Evolutionary conservation across 2,797 vertebrate genomes (phyloP).

Genomic region (Sebastolobus alascanus): DNA sequence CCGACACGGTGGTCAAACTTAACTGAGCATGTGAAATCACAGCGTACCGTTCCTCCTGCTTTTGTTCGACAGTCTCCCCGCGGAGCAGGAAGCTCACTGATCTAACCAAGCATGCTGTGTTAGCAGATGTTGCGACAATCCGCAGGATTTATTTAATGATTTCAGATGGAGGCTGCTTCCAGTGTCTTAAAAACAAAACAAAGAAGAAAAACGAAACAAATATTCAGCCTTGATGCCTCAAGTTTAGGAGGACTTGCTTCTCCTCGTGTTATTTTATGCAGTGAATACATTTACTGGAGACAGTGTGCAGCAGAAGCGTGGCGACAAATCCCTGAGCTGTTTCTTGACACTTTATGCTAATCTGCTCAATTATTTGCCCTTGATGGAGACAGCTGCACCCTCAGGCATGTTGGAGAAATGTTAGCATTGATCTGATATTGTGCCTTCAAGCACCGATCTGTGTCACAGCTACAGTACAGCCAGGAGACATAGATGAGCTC

Average conservation of each 20-base stretch:
- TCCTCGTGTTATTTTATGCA: neutral
- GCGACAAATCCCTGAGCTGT: slow-evolving; percentile 30
- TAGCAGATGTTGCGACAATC: slow-evolving; percentile 47
- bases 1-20: slow-evolving; percentile 58
- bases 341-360: slow-evolving; percentile 55
- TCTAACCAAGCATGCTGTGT: slow-evolving; percentile 46
- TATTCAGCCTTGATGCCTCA: neutral
- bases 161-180: slow-evolving; percentile 20
- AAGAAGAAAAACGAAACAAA: neutral
- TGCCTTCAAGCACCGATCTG: slow-evolving; percentile 22
- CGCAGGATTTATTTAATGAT: slow-evolving; percentile 29
- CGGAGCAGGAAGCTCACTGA: slow-evolving; percentile 29
- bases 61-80: slow-evolving; percentile 42
- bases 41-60: slow-evolving; percentile 1
- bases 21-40: slow-evolving; percentile 62
- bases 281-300: slow-evolving; percentile 32
- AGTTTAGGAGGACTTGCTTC: neutral
- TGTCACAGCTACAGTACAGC: slow-evolving; percentile 8
- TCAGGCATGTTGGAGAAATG: slow-evolving; percentile 39
- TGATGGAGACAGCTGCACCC: slow-evolving; percentile 53
- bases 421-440: slow-evolving; percentile 36
- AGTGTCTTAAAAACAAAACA: neutral
- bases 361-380: slow-evolving; percentile 59
- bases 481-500: slow-evolving; percentile 24
- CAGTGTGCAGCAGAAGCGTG: slow-evolving; percentile 10